Evolutionary conservation across 2,888 invertebrate species (phyloP), one percentile per base, ranked within the genome.

Genomic region (Cheilosia grossa): DNA sequence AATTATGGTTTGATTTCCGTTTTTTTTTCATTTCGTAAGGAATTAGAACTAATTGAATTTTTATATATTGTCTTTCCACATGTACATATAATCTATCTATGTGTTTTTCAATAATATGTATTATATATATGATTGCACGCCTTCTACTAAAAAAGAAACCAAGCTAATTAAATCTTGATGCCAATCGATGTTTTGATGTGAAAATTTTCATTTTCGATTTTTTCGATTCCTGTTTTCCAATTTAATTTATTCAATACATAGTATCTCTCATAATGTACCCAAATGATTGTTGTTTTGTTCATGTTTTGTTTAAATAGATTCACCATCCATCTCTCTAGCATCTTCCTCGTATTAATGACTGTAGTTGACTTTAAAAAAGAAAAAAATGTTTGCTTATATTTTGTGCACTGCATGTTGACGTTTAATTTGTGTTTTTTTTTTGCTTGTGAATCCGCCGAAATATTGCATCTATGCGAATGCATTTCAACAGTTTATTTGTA

Each of bases 151-250:
- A 70, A 40, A 64, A 42, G 21, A 53, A 59, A 47, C 40, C 47
- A 70, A 82, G 47, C 77, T 72, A 74, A 47, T 63, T 56, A 72
- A 77, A 77, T 82, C 77, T 77, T 77, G 77, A 82, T 82, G 77
- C 61, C 82, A 82, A 82, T 82, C 82, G 82, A 82, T 82, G 82
- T 82, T 82, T 77, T 77, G 70, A 82, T 82, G 77, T 82, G 82
- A 82, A 61, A 19, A 19, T 77, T 70, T 70, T 47, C 7, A 64
- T 56, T 66, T 66, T 5, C 17, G 9, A 27, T 49, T 58, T 49
- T 33, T 56, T 63, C 30, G 19, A 63, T 42, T 74, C n/a, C 17
- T 64, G n/a, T n/a, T 49, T 47, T 64, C 49, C 7, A 53, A n/a
- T 58, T 51, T 7, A 21, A 30, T 61, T 44, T 19, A 30, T 72